Conservation (phyloP, 2,113 vertebrate genomes). For the Phrynocephalus versicolor region DNA sequence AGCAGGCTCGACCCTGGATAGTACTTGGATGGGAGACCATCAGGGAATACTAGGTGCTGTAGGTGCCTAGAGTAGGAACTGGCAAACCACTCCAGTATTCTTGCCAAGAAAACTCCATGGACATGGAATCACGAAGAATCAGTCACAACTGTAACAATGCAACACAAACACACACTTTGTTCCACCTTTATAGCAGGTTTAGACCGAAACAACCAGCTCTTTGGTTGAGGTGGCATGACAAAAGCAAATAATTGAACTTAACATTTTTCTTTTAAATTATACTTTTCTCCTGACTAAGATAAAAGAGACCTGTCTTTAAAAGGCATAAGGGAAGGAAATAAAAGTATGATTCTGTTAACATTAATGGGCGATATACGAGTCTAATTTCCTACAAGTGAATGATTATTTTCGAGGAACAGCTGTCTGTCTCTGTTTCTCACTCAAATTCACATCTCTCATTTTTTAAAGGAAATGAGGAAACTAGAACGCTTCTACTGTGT, state of each 20-base stretch:
- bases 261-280: not conserved
- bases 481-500: not conserved
- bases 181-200: too few relatives aligned
- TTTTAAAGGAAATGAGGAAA: not conserved
- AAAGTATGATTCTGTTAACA: not conserved
- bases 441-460: not conserved
- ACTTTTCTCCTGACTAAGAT: not conserved
- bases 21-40: too few relatives aligned
- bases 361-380: not conserved
- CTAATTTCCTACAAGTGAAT: constrained; percentile 17
- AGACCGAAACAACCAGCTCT: too few relatives aligned
- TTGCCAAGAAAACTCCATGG: too few relatives aligned
- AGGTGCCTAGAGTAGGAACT: too few relatives aligned
- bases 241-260: not conserved
- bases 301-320: not conserved
- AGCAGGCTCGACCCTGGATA: too few relatives aligned
- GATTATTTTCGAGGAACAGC: not conserved
- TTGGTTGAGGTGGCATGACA: not conserved
- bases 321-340: not conserved
- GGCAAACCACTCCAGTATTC: too few relatives aligned
- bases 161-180: too few relatives aligned
- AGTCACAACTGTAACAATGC: too few relatives aligned
- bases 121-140: too few relatives aligned
- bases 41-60: too few relatives aligned
- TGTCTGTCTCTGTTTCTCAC: not conserved